These are phyloP conservation scores for Todus mexicanus DNA, from an alignment of 2,797 vertebrate genomes.

Conservation along the genomic window DNA sequence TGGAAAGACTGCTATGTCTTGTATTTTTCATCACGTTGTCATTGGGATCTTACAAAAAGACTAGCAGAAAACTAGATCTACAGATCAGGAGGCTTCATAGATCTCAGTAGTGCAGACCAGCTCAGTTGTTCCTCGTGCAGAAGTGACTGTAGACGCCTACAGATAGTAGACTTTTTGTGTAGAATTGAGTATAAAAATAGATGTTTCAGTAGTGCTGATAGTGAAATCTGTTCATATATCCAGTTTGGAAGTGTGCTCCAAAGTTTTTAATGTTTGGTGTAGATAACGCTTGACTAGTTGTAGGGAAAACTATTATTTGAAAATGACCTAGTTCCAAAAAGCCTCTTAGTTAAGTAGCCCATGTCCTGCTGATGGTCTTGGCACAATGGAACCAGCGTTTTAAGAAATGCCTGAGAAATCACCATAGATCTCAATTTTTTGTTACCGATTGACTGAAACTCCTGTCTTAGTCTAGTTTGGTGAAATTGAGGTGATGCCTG, in stretches of 20 bases:
- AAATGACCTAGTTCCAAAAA: constrained; percentile 48
- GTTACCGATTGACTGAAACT: constrained; percentile 4
- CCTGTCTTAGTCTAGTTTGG: neutral
- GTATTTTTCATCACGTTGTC: neutral
- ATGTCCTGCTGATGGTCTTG: constrained; percentile 54
- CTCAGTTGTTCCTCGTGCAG: neutral
- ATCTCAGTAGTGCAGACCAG: neutral
- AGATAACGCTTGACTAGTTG: neutral
- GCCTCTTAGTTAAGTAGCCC: constrained; percentile 59
- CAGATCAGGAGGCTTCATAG: neutral
- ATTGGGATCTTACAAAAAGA: neutral
- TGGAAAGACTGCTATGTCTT: neutral
- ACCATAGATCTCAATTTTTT: neutral
- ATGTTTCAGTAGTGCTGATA: neutral
- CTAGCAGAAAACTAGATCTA: neutral
- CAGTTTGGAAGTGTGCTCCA: fast-evolving
- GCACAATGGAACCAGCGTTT: constrained; percentile 7
- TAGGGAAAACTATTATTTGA: neutral
- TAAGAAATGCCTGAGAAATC: neutral
- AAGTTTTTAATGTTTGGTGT: neutral
- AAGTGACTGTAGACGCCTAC: neutral
- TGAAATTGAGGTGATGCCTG: neutral
- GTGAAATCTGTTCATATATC: neutral
- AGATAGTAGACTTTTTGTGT: neutral
- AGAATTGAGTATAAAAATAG: neutral